phyloP scores from a whole-genome alignment of 23 tunicate species.

The Phallusia fumigata region DNA sequence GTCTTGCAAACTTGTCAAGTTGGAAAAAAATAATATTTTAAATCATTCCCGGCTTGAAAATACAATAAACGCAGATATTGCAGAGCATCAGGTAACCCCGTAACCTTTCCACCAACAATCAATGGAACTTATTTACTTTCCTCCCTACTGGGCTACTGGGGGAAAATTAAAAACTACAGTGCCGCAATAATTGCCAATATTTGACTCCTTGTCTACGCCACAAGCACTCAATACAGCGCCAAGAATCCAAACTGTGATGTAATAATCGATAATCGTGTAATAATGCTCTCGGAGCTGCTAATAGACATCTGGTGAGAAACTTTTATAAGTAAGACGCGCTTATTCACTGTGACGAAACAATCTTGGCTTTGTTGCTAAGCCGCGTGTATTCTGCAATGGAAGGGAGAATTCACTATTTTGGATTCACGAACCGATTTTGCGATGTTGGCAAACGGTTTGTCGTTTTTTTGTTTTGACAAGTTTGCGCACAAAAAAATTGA shows the following conservation, averaged over 20 bases:
- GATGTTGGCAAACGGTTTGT: too few relatives aligned
- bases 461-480: too few relatives aligned
- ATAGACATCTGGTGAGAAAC: not conserved
- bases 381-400: not conserved
- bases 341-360: not conserved
- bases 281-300: constrained; percentile 1
- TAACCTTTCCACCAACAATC: not conserved
- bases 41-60: too few relatives aligned
- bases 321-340: not conserved
- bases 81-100: not conserved
- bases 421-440: too few relatives aligned
- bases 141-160: not conserved
- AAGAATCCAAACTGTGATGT: constrained; percentile 3
- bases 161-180: not conserved
- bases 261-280: constrained; percentile 4
- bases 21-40: too few relatives aligned
- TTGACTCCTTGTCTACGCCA: not conserved
- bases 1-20: too few relatives aligned
- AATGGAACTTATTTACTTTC: constrained; percentile 3
- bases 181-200: constrained; percentile 8
- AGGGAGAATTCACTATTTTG: too few relatives aligned
- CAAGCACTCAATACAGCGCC: not conserved
- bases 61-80: not conserved
- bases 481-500: too few relatives aligned
- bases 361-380: not conserved